Evolutionary conservation across 2,113 vertebrate genomes (phyloP).

Genomic region (Gallinago jamesoni): DNA sequence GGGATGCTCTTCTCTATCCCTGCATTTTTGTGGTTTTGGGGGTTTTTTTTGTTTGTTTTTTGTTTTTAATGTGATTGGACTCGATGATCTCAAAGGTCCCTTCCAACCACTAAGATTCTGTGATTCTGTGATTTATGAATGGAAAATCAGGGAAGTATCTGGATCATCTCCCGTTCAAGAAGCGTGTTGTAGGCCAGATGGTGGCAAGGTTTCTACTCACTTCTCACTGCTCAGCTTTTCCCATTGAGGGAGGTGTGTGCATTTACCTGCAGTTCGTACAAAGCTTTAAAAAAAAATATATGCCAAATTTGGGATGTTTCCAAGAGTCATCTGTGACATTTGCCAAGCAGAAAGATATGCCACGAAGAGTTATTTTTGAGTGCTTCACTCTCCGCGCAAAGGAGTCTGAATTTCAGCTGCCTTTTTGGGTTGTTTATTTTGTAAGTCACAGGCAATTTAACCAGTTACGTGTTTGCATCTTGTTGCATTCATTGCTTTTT

Average conservation of each 20-base stretch:
- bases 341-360: background rate
- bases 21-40: background rate
- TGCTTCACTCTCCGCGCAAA: background rate
- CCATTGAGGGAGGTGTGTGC: background rate
- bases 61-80: no score
- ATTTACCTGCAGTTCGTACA: background rate
- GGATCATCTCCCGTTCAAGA: background rate
- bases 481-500: constrained; percentile 1
- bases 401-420: background rate
- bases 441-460: constrained; percentile 10
- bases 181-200: background rate
- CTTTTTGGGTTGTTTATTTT: background rate
- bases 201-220: background rate
- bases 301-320: background rate
- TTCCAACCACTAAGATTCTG: no score
- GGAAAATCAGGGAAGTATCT: background rate
- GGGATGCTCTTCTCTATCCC: background rate
- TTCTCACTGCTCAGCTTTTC: background rate
- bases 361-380: background rate
- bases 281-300: background rate
- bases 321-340: background rate
- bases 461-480: background rate
- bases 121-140: background rate
- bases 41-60: no score
- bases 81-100: no score